Percentiles rank a stretch among this genome's conserved stretches.
Evolutionary conservation across 2,888 invertebrate species (phyloP).

Genomic region (Gastrophysa polygoni): DNA sequence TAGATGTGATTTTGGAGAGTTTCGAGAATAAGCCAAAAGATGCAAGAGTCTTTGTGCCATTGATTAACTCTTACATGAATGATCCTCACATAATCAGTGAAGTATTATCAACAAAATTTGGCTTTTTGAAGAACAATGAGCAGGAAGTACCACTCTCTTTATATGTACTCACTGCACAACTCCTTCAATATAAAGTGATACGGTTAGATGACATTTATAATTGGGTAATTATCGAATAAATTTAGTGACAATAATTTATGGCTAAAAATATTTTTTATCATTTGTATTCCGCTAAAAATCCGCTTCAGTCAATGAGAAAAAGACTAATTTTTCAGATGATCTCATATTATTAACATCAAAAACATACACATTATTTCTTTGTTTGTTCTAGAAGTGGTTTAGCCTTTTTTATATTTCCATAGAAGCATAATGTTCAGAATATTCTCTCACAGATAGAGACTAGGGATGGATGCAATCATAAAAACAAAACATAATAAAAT

Average conservation of each 20-base stretch:
- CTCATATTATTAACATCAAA: no score
- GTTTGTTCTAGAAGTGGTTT: no score
- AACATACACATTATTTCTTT: no score
- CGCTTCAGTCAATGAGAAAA: no score
- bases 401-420: no score
- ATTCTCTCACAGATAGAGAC: no score
- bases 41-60: constrained; percentile 81
- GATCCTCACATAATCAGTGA: constrained; percentile 89
- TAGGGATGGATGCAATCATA: no score
- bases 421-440: no score
- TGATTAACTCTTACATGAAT: constrained; percentile 87
- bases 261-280: constrained; percentile 4
- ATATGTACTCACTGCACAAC: constrained; percentile 86
- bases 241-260: neutral
- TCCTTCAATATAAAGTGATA: constrained; percentile 88
- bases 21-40: constrained; percentile 88
- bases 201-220: constrained; percentile 86
- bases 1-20: constrained; percentile 95
- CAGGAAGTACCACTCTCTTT: constrained; percentile 79
- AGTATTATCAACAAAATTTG: constrained; percentile 92
- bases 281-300: neutral
- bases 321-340: no score
- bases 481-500: no score
- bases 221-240: constrained; percentile 70
- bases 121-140: constrained; percentile 70